Base-by-base conservation (phyloP, 2,797 vertebrate genomes). In the Periparus ater region DNA sequence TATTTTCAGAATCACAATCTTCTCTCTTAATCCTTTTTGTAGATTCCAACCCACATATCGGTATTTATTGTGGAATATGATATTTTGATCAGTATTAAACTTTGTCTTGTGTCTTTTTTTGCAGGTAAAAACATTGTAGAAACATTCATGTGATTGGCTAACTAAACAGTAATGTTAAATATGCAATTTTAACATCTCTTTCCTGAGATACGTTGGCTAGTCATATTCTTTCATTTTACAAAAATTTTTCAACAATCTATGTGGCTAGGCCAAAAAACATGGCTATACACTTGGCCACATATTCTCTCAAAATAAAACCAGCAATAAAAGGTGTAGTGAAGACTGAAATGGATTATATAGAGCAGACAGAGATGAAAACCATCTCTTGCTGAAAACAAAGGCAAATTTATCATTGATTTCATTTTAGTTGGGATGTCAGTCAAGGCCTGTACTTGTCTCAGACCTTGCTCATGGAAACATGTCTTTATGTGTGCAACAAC, bases 1-100 rank as follows among this genome's bases (percentile, higher is more conserved):
- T 72, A 82, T 91, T 88, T 91, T 83, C 72, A 85, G 67, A 87
- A 93, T 61, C 60, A 63, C 51, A 92, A 42, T 71, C 42, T 23
- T 54, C 40, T 89, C 36, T 79, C 71, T 78, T 84, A 89, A 93
- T 80, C 65, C 47, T 85, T 32, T 58, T 67, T 17, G 65, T 54
- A 88, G 54, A 91, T 91, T 92, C 51, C 32, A 80, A 42, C 54
- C n/a, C 72, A 88, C 72, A 91, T 34, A 61, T 38, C 57, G 23
- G 53, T 80, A 83, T 74, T 91, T 72, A 12, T 47, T 85, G 47
- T 4, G 2, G 47, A 88, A 91, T 70, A 61, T 42, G 42, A 63
- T 71, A 30, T 77, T 92, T 77, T 83, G 38, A 80, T 80, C 7
- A 7, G 45, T 80, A 83, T 91, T 89, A 92, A 92, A 60, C 8